These are phyloP conservation scores for Tragopan temminckii DNA, from an alignment of 2,797 vertebrate genomes.

Conservation along the genomic window DNA sequence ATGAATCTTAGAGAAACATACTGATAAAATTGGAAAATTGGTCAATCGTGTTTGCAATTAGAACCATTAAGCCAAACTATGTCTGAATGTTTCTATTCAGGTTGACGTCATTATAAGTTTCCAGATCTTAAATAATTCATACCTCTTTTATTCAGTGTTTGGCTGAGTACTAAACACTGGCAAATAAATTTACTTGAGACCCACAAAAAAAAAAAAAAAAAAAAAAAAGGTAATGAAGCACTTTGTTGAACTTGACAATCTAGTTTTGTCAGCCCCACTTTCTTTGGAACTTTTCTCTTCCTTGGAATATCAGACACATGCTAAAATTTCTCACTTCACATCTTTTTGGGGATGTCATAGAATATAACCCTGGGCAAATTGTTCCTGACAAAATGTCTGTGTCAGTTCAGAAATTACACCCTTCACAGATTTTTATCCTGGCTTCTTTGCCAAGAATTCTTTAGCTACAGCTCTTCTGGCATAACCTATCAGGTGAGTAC, in stretches of 20 bases:
- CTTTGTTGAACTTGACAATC: not conserved
- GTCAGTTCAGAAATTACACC: conserved; percentile 36
- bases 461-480: not conserved
- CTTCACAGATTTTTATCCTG: conserved; percentile 20
- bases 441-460: conserved; percentile 20
- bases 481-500: not conserved
- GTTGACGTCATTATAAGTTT: not conserved
- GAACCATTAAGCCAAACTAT: not conserved
- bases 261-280: not conserved
- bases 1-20: not conserved
- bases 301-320: conserved; percentile 13
- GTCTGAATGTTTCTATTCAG: not conserved
- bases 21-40: not conserved
- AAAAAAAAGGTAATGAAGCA: not conserved
- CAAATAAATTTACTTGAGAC: not conserved
- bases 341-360: not conserved
- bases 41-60: not conserved
- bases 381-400: conserved; percentile 43
- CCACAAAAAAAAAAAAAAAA: not conserved
- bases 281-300: conserved; percentile 6
- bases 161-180: not conserved
- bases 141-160: not conserved
- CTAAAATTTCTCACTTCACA: conserved; percentile 20
- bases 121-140: not conserved
- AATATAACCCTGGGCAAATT: conserved; percentile 13